These are phyloP conservation scores for Pongo pygmaeus DNA, from an alignment of 2,113 vertebrate genomes.

Conservation along the genomic window DNA sequence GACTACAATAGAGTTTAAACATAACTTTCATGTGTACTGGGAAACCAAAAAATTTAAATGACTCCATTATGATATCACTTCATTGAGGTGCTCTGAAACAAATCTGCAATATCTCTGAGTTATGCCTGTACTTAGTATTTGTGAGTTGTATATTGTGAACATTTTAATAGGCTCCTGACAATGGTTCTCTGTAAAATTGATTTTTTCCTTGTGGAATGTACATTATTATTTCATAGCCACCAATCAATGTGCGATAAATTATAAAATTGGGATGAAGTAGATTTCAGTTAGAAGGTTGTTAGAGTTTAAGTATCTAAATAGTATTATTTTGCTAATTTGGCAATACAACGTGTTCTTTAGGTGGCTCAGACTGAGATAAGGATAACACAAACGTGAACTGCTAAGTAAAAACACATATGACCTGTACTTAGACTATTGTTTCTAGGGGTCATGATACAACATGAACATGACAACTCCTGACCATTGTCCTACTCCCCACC, in stretches of 20 bases:
- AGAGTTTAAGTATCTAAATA: neutral
- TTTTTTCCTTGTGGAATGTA: neutral
- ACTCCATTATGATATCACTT: no score
- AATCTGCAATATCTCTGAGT: no score
- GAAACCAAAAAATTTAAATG: no score
- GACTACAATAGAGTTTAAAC: no score
- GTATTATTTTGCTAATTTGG: neutral
- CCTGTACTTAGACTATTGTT: neutral
- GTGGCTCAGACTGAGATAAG: neutral
- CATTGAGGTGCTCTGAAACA: no score
- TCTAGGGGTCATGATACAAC: neutral
- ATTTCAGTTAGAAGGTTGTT: neutral
- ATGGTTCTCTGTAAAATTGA: neutral
- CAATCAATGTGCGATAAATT: neutral
- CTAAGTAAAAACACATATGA: neutral
- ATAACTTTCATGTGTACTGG: no score
- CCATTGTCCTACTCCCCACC: neutral
- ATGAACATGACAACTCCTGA: neutral
- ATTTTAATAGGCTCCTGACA: neutral
- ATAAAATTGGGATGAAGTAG: neutral
- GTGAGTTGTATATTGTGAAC: neutral
- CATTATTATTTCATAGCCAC: neutral
- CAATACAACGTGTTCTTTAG: accelerated
- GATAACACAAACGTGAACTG: neutral
- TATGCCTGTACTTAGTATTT: neutral